phyloP scores from a whole-genome alignment of 37 sponge, comb jelly and placozoan genomes.

The Petrosia ficiformis region DNA sequence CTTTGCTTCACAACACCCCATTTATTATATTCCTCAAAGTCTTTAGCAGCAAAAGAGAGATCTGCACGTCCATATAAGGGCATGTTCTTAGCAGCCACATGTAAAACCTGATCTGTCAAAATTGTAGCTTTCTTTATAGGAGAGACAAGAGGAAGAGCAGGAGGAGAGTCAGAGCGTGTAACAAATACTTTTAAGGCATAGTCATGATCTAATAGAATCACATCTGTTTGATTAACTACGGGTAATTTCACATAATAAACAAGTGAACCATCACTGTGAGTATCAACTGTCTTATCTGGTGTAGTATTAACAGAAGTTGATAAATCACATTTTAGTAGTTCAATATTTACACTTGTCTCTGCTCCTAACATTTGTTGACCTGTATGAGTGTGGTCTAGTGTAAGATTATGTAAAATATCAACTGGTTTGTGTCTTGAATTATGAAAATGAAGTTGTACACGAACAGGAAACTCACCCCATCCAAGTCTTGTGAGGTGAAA shows the following conservation, averaged over 20 bases:
- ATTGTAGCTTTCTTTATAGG: conserved; percentile 13
- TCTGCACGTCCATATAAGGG: conserved; percentile 43
- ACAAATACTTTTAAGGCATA: conserved; percentile 16
- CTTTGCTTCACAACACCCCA: conserved; percentile 69
- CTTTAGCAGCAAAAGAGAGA: conserved; percentile 38
- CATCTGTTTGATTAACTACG: not conserved
- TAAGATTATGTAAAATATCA: conserved; percentile 79
- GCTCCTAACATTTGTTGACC: conserved; percentile 87
- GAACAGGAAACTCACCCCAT: conserved; percentile 92
- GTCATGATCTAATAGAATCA: conserved; percentile 40
- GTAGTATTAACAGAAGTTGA: not conserved
- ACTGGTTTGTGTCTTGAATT: conserved; percentile 52
- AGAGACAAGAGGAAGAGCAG: not conserved
- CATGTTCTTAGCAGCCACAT: conserved; percentile 20
- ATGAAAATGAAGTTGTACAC: conserved; percentile 74
- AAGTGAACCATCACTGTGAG: not conserved
- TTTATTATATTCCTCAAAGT: conserved; percentile 33
- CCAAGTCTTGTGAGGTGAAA: conserved; percentile 82
- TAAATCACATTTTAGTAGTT: conserved; percentile 1
- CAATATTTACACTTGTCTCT: conserved; percentile 68
- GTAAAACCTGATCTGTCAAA: conserved; percentile 34
- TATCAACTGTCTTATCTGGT: not conserved
- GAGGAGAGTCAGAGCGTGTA: not conserved
- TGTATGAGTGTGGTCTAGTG: conserved; percentile 73
- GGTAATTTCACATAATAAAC: conserved; percentile 29